phyloP scores from a whole-genome alignment of 1,140 invertebrate genomes.

The Brachionus sp. region DNA sequence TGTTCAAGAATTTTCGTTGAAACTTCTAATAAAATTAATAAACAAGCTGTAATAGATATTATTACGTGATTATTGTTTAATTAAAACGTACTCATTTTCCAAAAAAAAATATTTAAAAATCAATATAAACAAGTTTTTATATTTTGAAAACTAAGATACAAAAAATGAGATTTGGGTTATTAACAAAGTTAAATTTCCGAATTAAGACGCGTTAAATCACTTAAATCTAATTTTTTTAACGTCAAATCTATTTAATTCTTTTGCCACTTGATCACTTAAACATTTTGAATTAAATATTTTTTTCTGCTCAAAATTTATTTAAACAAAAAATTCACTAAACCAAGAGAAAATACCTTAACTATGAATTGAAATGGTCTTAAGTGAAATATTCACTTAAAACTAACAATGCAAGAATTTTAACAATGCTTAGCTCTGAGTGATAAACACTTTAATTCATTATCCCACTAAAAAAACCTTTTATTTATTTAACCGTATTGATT shows the following conservation, averaged over 20 bases:
- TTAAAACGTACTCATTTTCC: no score
- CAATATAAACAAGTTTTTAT: not conserved
- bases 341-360: not conserved
- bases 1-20: not conserved
- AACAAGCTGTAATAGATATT: not conserved
- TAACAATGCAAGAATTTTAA: not conserved
- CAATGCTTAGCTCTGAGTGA: not conserved
- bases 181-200: not conserved
- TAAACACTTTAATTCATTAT: not conserved
- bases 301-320: not conserved
- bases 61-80: no score
- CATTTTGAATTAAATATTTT: not conserved
- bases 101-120: not conserved
- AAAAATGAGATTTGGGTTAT: not conserved
- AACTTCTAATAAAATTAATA: no score
- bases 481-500: not conserved
- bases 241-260: not conserved
- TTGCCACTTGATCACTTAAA: not conserved
- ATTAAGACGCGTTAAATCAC: not conserved
- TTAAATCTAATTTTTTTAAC: not conserved
- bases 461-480: not conserved
- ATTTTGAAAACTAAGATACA: not conserved
- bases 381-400: not conserved
- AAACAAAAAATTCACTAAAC: not conserved
- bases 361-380: no score